phyloP scores from a whole-genome alignment of 2,113 vertebrate genomes.

The Crypturellus undulatus region DNA sequence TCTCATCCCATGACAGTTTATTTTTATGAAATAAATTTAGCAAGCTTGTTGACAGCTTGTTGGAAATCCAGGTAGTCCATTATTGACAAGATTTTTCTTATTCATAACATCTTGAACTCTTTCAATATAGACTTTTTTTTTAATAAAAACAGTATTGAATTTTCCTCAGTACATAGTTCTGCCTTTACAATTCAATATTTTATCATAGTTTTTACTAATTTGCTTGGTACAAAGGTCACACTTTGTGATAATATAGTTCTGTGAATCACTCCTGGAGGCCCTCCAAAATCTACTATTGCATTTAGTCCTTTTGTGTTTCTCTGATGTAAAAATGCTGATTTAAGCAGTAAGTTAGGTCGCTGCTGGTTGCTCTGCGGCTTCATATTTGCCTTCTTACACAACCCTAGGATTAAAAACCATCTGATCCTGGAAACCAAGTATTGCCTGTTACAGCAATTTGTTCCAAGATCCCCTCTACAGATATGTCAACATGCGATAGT shows the following conservation, averaged over 20 bases:
- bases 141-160: background rate
- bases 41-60: background rate
- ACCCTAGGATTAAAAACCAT: background rate
- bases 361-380: background rate
- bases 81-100: background rate
- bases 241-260: background rate
- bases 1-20: background rate
- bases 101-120: background rate
- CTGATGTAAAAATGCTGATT: background rate
- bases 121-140: background rate
- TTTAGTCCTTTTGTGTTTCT: background rate
- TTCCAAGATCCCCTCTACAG: background rate
- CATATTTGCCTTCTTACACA: background rate
- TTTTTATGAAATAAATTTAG: background rate
- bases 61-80: background rate
- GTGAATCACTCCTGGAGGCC: background rate
- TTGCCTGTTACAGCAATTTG: background rate
- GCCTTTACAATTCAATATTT: background rate
- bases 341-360: background rate
- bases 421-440: background rate
- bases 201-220: background rate
- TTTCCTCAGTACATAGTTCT: background rate
- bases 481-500: background rate
- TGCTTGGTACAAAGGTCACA: background rate
- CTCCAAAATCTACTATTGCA: background rate